These are phyloP conservation scores for Platysteira castanea DNA, from an alignment of 2,113 vertebrate genomes.

Conservation along the genomic window DNA sequence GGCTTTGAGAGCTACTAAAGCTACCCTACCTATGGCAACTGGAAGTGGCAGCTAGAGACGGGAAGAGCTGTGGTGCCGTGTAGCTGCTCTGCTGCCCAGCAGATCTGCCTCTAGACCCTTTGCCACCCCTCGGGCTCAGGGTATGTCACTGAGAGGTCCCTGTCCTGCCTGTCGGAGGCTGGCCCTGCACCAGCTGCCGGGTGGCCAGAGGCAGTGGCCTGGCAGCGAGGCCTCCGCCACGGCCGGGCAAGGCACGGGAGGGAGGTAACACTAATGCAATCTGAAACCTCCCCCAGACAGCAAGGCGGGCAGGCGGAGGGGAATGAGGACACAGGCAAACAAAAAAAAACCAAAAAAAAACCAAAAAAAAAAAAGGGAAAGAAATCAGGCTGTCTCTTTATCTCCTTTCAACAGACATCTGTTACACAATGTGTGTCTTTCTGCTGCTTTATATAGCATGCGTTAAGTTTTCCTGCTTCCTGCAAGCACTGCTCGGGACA, in stretches of 20 bases:
- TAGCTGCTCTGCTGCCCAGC: background rate
- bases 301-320: background rate
- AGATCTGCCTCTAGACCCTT: background rate
- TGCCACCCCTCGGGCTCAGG: background rate
- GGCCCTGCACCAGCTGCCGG: conserved; percentile 4
- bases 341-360: no score
- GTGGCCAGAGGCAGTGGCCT: background rate
- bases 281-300: conserved; percentile 40
- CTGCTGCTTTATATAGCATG: background rate
- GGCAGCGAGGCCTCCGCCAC: fast-evolving
- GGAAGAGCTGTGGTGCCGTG: background rate
- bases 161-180: background rate
- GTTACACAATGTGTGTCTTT: conserved; percentile 14
- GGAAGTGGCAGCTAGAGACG: background rate
- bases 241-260: background rate
- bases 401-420: conserved; percentile 28
- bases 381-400: background rate
- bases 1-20: background rate
- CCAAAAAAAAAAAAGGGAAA: background rate
- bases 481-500: background rate
- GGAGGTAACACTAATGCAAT: background rate
- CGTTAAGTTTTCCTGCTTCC: background rate
- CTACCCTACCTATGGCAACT: background rate
- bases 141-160: background rate
- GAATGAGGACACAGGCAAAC: conserved; percentile 35